phyloP scores from a whole-genome alignment of 2,113 vertebrate species.

The Micromys minutus region DNA sequence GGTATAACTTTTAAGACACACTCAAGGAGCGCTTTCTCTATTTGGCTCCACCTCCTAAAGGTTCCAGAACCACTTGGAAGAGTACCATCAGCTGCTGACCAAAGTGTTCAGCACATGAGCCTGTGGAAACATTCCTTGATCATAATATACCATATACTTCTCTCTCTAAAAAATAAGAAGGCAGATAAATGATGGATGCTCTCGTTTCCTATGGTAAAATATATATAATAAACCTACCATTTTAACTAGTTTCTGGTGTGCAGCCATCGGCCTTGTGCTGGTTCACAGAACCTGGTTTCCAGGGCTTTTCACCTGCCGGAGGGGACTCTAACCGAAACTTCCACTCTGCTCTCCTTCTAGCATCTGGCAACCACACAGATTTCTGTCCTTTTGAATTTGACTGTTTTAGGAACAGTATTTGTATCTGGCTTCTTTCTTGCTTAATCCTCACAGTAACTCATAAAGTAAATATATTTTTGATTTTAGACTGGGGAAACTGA shows the following conservation, averaged over 20 bases:
- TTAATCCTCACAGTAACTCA: conserved; percentile 10
- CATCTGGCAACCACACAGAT: not conserved
- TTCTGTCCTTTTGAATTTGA: not conserved
- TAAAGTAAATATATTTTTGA: not conserved
- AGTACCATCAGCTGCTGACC: not conserved
- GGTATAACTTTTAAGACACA: not conserved
- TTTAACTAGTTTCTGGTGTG: not conserved
- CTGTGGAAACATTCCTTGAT: not conserved
- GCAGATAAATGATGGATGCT: not conserved
- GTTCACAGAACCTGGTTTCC: too few species aligned
- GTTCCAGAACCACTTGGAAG: not conserved
- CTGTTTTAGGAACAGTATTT: not conserved
- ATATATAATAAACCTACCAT: not conserved
- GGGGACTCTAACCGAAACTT: too few species aligned
- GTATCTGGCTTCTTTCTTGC: not conserved
- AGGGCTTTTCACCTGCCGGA: not conserved
- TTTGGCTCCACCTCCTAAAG: not conserved
- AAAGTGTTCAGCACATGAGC: not conserved
- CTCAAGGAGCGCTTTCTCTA: not conserved
- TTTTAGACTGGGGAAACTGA: not conserved
- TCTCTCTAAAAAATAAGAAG: not conserved
- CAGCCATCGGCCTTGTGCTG: not conserved
- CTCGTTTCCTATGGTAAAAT: not conserved
- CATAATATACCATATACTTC: not conserved
- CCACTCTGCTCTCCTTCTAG: not conserved